Conservation (phyloP, 2,888 invertebrate species). For the Hymenopus coronatus region DNA sequence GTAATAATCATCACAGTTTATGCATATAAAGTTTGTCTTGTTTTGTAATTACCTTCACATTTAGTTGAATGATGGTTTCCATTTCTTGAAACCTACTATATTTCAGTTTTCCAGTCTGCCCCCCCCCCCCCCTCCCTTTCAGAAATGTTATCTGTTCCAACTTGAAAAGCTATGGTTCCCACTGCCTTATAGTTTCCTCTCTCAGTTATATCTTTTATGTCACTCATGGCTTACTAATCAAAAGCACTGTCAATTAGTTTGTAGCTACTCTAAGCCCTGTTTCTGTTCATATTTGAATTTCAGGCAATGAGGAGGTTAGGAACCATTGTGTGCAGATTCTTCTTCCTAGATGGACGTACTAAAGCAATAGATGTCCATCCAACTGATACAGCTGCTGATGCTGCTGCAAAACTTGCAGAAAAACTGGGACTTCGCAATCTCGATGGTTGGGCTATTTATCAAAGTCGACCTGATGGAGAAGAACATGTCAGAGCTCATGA, state of each 20-base stretch:
- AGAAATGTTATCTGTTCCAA: too few species aligned
- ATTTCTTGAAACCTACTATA: too few species aligned
- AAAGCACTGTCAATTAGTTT: background rate
- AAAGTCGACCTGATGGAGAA: constrained; percentile 81
- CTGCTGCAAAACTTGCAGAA: constrained; percentile 83
- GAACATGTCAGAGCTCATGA: constrained; percentile 89
- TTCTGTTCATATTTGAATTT: background rate
- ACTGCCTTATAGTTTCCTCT: too few species aligned
- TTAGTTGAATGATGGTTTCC: too few species aligned
- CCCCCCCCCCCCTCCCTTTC: too few species aligned
- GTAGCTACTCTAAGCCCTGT: background rate
- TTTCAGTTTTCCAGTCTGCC: too few species aligned
- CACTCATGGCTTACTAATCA: too few species aligned
- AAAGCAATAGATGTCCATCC: constrained; percentile 95
- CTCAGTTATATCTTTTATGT: too few species aligned
- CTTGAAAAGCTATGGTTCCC: too few species aligned
- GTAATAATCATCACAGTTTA: too few species aligned
- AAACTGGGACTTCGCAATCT: constrained; percentile 78
- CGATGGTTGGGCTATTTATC: constrained; percentile 94
- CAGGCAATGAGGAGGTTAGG: constrained; percentile 87
- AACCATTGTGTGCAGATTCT: constrained; percentile 90
- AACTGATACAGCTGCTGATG: constrained; percentile 89
- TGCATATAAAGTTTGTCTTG: too few species aligned
- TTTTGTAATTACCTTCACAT: too few species aligned
- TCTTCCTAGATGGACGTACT: constrained; percentile 91